Evolutionary conservation across 2,113 vertebrate genomes (phyloP), one percentile per base, ranked within the genome.

Genomic region (Tor tambroides): DNA sequence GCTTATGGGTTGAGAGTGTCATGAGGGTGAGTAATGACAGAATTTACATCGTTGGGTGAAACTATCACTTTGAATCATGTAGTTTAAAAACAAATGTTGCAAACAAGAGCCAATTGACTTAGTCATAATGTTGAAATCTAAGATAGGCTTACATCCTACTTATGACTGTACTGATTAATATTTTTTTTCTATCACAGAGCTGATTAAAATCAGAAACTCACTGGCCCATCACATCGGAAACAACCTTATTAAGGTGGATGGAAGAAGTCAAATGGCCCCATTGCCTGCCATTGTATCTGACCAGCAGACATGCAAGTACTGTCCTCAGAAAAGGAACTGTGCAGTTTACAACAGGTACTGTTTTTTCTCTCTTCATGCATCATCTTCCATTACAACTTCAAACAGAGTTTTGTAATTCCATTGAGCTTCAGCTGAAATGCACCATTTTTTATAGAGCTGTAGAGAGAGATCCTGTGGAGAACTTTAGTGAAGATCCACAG

Each of bases 201-300:
- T 99, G 90, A 91, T 99, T 91, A 98, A 96, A 90, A 90, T 99
- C 84, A 96, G 98, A 90, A 98, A 99, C 91, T 95, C 96, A 0
- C 86, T 99, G 93, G 97, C 95, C 6, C 96, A 95, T 94, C 96
- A 96, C 89, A 92, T 98, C 90, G 92, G 86, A n/a, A 96, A 96
- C 88, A 94, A 91, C 14, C 88, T 95, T 3, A 86, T 41, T 83
- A 95, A 91, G 86, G 8, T 79, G 10, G 93, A 90, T 51, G 92
- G 89, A 56, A 88, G 23, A 8, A 95, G 95, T 12, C 89, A 86
- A 5, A 94, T 97, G 89, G 91, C 94, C 21, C 78, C 93, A 87
- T 93, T 99, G 83, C 98, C 98, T 81, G 92, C 96, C 15, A 89
- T 98, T 30, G 90, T 95, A 86, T 95, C 95, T 10, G 94, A 97